Base-by-base conservation (phyloP, 2,888 invertebrate genomes). In the Aphelenchoides bicaudatus region DNA sequence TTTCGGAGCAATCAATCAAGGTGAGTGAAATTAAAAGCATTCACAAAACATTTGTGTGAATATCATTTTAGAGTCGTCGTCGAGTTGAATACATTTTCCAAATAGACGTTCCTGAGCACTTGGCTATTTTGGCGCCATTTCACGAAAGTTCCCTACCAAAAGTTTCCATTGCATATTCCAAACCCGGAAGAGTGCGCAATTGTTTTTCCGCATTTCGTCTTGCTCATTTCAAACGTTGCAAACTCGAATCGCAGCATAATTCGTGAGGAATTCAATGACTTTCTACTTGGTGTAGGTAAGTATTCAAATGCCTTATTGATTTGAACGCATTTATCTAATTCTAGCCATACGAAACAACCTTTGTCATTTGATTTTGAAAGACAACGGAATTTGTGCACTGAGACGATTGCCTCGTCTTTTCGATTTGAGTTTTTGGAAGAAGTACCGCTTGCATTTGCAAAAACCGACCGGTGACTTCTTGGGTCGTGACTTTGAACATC, bases 341-440 rank as follows among this genome's bases (percentile, higher is more conserved):
- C 34, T 16, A 50, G 61, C 55, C 8, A 27, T 39, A 16, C 38
- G 63, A 13, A 39, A 63, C 34, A 58, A 55, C 16, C 38, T 56
- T 13, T 60, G 66, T 16, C 65, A 63, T 57, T 38, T 63, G 25
- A 46, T 63, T 13, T 48, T 63, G 6, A 47, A 30, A 21, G 56
- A 67, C 13, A 50, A 27, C 4, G 63, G 63, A 13, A 48, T 63
- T 21, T 66, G 63, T 34, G 55, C 49, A 6, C 31, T 63, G 27
- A 48, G 65, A 0, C 34, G 59, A 30, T 39, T 63, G 37, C 63
- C 63, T 13, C 13, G 43, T n/a, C 16, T 28, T n/a, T 63, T 56
- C 30, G 62, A 67, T 39, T 29, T 63, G 25, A 25, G 34, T 19
- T 63, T 67, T 39, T 63, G 66, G 66, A 61, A 55, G 28, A 61